phyloP scores from a whole-genome alignment of 2,888 invertebrate species.

The Chalcis sispes region DNA sequence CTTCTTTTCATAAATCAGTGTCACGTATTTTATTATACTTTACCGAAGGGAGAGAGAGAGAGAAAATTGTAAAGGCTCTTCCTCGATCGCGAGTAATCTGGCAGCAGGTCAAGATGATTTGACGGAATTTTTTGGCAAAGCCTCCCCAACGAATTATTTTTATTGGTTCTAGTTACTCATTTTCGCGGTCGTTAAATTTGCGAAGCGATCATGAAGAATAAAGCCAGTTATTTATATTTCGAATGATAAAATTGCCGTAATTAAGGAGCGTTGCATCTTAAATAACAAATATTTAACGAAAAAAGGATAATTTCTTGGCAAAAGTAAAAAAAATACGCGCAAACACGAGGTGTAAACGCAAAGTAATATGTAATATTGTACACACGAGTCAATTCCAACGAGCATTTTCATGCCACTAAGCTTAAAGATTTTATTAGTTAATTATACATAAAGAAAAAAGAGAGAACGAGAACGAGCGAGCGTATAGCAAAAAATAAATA shows the following conservation, averaged over 20 bases:
- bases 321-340: slow-evolving; percentile 43
- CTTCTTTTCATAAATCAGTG: slow-evolving; percentile 50
- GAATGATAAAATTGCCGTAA: slow-evolving; percentile 32
- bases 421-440: slow-evolving; percentile 72
- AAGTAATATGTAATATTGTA: slow-evolving; percentile 67
- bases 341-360: slow-evolving; percentile 59
- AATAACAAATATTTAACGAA: neutral
- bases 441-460: slow-evolving; percentile 59
- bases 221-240: slow-evolving; percentile 36
- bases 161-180: slow-evolving; percentile 54
- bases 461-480: slow-evolving; percentile 45
- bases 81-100: slow-evolving; percentile 50
- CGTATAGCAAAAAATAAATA: slow-evolving; percentile 26
- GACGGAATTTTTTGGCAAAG: slow-evolving; percentile 51
- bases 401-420: slow-evolving; percentile 76
- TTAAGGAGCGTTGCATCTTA: slow-evolving; percentile 2
- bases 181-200: slow-evolving; percentile 46
- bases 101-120: slow-evolving; percentile 57
- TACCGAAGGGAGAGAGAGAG: neutral
- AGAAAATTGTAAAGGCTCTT: slow-evolving; percentile 49
- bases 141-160: slow-evolving; percentile 50
- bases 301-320: neutral
- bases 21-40: slow-evolving; percentile 31
- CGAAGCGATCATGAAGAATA: slow-evolving; percentile 43
- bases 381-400: slow-evolving; percentile 76